Evolutionary conservation across 37 sponge, comb jelly and placozoan species (phyloP), one percentile per base, ranked within the genome.

Genomic region (Oscarella lobularis): DNA sequence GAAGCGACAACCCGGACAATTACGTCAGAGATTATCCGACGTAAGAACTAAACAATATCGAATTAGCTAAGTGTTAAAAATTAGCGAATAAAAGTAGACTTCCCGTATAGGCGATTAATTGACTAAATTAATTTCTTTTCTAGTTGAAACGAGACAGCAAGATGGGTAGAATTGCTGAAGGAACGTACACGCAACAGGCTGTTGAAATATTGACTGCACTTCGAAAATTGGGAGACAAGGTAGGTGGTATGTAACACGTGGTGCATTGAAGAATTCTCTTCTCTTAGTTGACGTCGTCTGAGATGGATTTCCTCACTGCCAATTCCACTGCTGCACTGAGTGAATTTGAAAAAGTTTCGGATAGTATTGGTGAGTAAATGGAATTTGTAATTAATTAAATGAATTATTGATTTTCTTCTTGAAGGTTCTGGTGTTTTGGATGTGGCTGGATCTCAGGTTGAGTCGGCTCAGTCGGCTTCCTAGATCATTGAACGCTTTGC

Each of bases 1-100:
- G 29, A 93, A 93, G 85, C 83, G 88, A 65, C 94, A 97, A 41
- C 99, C 99, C 9, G 94, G 89, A 9, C 99, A 97, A 76, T 85
- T 97, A 38, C 75, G 99, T 70, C 82, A 87, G 36, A 74, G 90
- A 73, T 73, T 97, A 2, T 67, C 85, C 5, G 92, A 97, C 65
- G 86, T 92, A 73, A 31, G 38, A 37, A n/a, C n/a, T n/a, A n/a
- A n/a, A n/a, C n/a, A n/a, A n/a, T n/a, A n/a, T n/a, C n/a, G n/a
- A n/a, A n/a, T n/a, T n/a, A n/a, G n/a, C n/a, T n/a, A n/a, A n/a
- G n/a, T n/a, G n/a, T n/a, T n/a, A n/a, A n/a, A n/a, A n/a, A n/a
- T n/a, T n/a, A n/a, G n/a, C n/a, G n/a, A n/a, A n/a, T n/a, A n/a
- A n/a, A 0, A n/a, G n/a, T n/a, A n/a, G n/a, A n/a, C n/a, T n/a